Evolutionary conservation across 2,113 vertebrate species (phyloP).

Genomic region (Nyctibius bracteatus): DNA sequence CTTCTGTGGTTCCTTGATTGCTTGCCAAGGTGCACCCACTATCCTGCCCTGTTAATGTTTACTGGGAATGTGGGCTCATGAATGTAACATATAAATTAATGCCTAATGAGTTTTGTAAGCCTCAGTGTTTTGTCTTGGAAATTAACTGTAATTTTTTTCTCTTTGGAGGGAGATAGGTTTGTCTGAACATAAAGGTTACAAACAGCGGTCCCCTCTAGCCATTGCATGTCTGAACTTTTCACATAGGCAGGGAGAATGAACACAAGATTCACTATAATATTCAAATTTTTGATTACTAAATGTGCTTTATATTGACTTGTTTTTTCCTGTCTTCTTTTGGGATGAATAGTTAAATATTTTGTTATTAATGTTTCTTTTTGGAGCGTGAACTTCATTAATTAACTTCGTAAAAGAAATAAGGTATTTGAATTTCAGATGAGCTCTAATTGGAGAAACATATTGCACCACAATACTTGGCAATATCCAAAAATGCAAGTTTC

Average conservation of each 20-base stretch:
- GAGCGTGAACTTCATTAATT: neutral
- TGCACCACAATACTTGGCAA: neutral
- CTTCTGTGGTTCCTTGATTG: neutral
- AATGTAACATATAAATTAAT: neutral
- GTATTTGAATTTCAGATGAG: slow-evolving; percentile 29
- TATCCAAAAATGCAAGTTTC: neutral
- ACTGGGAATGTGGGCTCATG: neutral
- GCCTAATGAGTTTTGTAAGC: neutral
- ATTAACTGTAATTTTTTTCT: neutral
- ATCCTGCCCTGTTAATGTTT: neutral
- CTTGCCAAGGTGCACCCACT: neutral
- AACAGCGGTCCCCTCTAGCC: neutral
- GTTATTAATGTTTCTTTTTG: neutral
- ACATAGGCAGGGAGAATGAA: neutral
- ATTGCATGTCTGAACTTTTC: neutral
- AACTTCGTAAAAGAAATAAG: neutral
- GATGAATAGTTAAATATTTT: neutral
- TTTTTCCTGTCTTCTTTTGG: neutral
- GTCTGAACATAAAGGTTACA: neutral
- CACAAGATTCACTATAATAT: neutral
- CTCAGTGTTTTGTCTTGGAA: neutral
- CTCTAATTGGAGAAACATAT: slow-evolving; percentile 16
- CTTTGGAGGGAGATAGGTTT: neutral
- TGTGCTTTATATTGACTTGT: neutral
- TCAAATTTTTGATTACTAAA: neutral